Conservation (phyloP, 2,113 vertebrate genomes). For the Ondatra zibethicus region DNA sequence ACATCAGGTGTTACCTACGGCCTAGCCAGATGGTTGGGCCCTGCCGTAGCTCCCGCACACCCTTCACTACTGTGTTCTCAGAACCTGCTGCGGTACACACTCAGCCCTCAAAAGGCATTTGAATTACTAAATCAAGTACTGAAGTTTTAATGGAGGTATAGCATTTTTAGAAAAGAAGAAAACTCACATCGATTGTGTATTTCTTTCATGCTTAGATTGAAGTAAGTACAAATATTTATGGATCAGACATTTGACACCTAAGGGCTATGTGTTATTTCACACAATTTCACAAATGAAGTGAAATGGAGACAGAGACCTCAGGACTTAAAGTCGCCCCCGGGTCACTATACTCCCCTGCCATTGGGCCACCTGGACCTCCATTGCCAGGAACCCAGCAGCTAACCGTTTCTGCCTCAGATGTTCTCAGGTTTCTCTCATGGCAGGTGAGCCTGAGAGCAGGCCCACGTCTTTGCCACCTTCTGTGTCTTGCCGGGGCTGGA, state of each 20-base stretch:
- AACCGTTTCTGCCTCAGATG: neutral
- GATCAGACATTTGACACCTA: neutral
- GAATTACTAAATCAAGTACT: neutral
- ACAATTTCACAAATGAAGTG: neutral
- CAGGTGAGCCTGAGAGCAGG: neutral
- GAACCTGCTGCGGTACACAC: neutral
- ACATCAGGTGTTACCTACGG: neutral
- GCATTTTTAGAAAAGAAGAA: constrained; percentile 8
- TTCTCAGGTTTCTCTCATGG: neutral
- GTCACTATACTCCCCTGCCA: neutral
- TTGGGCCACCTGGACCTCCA: no score
- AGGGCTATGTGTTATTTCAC: neutral
- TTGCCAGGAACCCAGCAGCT: no score
- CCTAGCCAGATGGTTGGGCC: no score
- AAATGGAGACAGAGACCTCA: neutral
- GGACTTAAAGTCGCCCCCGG: neutral
- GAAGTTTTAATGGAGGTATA: neutral
- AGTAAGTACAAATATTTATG: neutral
- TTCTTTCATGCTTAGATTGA: neutral
- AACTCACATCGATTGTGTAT: neutral
- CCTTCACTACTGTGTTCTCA: neutral
- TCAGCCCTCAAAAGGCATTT: neutral
- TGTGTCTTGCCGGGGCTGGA: neutral
- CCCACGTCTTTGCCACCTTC: neutral
- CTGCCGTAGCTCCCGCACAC: accelerated